These are phyloP conservation scores for Halcyon chelicuti DNA, from an alignment of 2,797 vertebrate genomes.

Conservation along the genomic window DNA sequence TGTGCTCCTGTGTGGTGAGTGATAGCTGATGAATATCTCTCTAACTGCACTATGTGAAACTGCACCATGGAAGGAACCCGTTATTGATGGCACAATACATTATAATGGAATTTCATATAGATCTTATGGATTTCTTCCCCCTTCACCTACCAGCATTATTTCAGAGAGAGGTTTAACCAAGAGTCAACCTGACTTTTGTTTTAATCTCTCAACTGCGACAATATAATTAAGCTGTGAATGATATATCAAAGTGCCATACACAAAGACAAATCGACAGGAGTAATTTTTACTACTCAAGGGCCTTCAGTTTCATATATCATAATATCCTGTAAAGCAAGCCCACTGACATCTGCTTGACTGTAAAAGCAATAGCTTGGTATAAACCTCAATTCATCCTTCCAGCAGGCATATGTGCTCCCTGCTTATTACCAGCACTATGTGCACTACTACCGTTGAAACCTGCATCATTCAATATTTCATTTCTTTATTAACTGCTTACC, in stretches of 20 bases:
- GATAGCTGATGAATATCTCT: not conserved
- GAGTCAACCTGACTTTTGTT: conserved; percentile 53
- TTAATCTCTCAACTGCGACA: conserved; percentile 56
- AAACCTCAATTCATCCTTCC: conserved; percentile 48
- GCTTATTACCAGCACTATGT: not conserved
- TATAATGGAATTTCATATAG: conserved; percentile 44
- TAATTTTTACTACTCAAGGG: conserved; percentile 54
- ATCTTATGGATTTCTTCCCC: conserved; percentile 51
- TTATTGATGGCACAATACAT: conserved; percentile 28
- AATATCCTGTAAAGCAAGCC: conserved; percentile 58
- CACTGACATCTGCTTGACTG: conserved; percentile 53
- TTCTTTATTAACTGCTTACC: conserved; percentile 14
- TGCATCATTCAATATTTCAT: not conserved
- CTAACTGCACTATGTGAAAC: not conserved
- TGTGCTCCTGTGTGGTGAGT: not conserved
- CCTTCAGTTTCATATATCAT: conserved; percentile 50
- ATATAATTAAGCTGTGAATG: conserved; percentile 71
- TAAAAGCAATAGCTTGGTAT: conserved; percentile 32
- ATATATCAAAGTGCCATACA: conserved; percentile 62
- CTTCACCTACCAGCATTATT: conserved; percentile 42
- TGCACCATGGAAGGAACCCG: not conserved
- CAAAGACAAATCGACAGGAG: conserved; percentile 54
- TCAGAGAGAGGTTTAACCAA: conserved; percentile 46
- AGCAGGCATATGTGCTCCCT: not conserved
- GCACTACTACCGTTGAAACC: not conserved